A percentile compares a stretch with the other conserved stretches of the same genome.
Conservation (phyloP, 2,113 vertebrate genomes). For the Phaetusa simplex region DNA sequence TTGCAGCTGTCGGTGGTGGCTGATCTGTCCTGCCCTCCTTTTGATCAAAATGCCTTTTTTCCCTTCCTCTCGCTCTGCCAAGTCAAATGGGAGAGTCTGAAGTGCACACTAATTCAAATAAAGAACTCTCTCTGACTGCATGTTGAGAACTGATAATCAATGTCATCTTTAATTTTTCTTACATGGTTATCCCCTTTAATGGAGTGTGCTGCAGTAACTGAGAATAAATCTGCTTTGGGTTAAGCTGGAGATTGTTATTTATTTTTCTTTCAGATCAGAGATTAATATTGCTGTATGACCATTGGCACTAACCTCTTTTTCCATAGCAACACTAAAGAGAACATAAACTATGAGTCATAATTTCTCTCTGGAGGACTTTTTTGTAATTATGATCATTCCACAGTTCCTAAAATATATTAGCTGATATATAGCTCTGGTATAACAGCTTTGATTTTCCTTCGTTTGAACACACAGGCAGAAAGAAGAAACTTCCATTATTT, state of each 20-base stretch:
- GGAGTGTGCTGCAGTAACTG: constrained; percentile 4
- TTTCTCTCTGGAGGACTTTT: constrained; percentile 61
- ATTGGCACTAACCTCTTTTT: constrained; percentile 58
- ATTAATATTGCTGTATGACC: constrained; percentile 48
- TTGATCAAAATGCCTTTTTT: not conserved
- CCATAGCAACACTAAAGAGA: constrained; percentile 71
- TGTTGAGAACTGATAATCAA: constrained; percentile 21
- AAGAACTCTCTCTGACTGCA: not conserved
- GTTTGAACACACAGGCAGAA: constrained; percentile 37
- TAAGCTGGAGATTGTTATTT: constrained; percentile 57
- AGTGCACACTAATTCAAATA: not conserved
- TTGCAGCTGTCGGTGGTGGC: not conserved
- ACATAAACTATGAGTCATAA: constrained; percentile 72
- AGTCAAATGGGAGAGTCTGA: not conserved
- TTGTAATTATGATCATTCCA: constrained; percentile 73
- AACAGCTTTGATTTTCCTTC: constrained; percentile 55
- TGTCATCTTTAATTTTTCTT: constrained; percentile 33
- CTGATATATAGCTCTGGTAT: constrained; percentile 58
- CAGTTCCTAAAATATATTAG: constrained; percentile 67
- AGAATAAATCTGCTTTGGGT: constrained; percentile 50
- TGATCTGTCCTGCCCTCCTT: not conserved
- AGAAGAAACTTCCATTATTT: constrained; percentile 29
- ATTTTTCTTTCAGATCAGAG: constrained; percentile 65
- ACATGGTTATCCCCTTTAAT: constrained; percentile 10
- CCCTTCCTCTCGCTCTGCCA: not conserved